These are phyloP conservation scores for Drosophila demipolita DNA, from an alignment of 2,888 invertebrate species.

Conservation along the genomic window DNA sequence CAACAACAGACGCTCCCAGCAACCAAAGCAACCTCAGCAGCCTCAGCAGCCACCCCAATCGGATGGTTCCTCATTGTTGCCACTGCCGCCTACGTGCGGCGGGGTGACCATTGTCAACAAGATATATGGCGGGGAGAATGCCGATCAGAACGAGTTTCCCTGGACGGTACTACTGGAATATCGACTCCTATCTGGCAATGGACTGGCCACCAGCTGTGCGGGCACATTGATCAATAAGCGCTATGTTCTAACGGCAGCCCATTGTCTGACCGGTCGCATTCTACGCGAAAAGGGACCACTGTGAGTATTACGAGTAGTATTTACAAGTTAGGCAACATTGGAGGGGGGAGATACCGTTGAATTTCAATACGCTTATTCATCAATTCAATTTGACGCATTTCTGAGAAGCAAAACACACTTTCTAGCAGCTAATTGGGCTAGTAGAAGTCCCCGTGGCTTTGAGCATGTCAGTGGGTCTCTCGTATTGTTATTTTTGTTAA, in stretches of 20 bases:
- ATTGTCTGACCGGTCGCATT: constrained; percentile 87
- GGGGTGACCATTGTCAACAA: constrained; percentile 85
- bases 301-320: constrained; percentile 84
- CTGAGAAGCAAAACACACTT: constrained; percentile 46
- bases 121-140: constrained; percentile 87
- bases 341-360: background rate
- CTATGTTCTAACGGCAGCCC: constrained; percentile 88
- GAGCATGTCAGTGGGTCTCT: constrained; percentile 6
- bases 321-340: no score
- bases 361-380: constrained; percentile 41
- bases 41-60: constrained; percentile 2
- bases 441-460: constrained; percentile 56
- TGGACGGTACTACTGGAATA: constrained; percentile 90
- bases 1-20: constrained; percentile 1
- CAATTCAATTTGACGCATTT: constrained; percentile 35
- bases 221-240: constrained; percentile 84
- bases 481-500: background rate
- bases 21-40: constrained; percentile 7
- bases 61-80: constrained; percentile 58
- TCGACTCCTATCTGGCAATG: constrained; percentile 78
- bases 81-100: constrained; percentile 82
- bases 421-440: constrained; percentile 45
- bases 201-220: constrained; percentile 81
- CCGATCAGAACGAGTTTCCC: constrained; percentile 88
- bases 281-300: constrained; percentile 86